These are phyloP conservation scores for Apteryx mantelli DNA, from an alignment of 2,113 vertebrate genomes.

Conservation along the genomic window DNA sequence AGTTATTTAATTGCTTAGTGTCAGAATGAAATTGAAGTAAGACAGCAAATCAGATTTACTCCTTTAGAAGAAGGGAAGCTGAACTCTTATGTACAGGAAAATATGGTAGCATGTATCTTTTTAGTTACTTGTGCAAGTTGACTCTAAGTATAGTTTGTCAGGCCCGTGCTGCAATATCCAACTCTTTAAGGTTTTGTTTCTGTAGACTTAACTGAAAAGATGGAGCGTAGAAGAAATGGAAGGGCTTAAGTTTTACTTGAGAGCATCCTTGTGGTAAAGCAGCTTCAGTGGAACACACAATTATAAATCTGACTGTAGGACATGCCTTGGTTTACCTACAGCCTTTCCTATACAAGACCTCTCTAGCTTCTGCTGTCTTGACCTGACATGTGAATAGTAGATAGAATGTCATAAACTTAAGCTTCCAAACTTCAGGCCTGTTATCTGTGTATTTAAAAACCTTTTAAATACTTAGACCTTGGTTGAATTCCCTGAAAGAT, in stretches of 20 bases:
- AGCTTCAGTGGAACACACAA: neutral
- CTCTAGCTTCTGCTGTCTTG: neutral
- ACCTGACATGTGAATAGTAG: rapidly evolving
- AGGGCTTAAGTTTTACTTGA: neutral
- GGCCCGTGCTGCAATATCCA: neutral
- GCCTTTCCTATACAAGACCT: neutral
- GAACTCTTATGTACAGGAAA: neutral
- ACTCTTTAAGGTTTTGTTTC: neutral
- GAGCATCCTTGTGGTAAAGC: neutral
- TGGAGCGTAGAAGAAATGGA: neutral
- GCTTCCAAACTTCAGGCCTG: neutral
- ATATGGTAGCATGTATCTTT: rapidly evolving
- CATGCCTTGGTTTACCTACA: neutral
- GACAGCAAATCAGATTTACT: neutral
- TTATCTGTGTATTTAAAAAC: neutral
- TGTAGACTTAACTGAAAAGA: neutral
- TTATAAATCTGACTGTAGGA: neutral
- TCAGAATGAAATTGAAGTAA: neutral
- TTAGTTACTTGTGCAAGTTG: neutral
- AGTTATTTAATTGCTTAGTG: neutral
- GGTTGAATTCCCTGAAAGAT: neutral
- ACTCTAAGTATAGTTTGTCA: neutral
- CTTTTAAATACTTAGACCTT: neutral
- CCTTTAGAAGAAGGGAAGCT: neutral
- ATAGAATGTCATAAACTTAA: neutral